Conservation (phyloP, 2,797 vertebrate genomes). For the Nasua narica region DNA sequence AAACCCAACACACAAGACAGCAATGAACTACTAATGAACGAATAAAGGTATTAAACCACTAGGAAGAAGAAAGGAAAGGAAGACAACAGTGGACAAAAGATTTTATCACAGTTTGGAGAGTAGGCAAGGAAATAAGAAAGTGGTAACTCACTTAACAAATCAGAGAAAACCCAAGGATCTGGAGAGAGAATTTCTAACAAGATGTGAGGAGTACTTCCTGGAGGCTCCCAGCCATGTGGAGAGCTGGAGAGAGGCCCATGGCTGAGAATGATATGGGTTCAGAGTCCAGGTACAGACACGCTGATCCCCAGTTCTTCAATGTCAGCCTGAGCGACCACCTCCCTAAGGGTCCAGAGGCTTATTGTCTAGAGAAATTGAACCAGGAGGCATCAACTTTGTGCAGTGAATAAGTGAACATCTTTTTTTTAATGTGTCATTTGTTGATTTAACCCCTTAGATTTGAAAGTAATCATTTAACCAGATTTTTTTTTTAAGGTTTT, state of each 20-base stretch:
- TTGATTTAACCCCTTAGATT: too few species aligned
- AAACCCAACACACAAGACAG: background rate
- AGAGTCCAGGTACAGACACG: background rate
- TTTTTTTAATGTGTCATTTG: too few species aligned
- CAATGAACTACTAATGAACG: background rate
- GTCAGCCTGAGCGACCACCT: background rate
- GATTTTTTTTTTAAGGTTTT: too few species aligned
- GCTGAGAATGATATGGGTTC: background rate
- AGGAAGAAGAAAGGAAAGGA: background rate
- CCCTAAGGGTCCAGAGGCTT: background rate
- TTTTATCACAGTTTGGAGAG: background rate
- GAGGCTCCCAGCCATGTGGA: background rate
- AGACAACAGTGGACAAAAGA: background rate
- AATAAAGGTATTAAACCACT: background rate
- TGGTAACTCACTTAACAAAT: background rate
- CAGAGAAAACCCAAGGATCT: background rate
- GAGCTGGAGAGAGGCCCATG: background rate
- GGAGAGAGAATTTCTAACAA: background rate
- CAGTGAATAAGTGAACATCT: background rate
- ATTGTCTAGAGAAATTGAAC: background rate
- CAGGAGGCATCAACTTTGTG: background rate
- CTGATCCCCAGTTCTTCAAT: too few species aligned
- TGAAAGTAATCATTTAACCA: too few species aligned
- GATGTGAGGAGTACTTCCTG: background rate
- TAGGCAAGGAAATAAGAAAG: background rate